Base-by-base conservation (phyloP, 2,888 invertebrate species). In the Amiota mariae region DNA sequence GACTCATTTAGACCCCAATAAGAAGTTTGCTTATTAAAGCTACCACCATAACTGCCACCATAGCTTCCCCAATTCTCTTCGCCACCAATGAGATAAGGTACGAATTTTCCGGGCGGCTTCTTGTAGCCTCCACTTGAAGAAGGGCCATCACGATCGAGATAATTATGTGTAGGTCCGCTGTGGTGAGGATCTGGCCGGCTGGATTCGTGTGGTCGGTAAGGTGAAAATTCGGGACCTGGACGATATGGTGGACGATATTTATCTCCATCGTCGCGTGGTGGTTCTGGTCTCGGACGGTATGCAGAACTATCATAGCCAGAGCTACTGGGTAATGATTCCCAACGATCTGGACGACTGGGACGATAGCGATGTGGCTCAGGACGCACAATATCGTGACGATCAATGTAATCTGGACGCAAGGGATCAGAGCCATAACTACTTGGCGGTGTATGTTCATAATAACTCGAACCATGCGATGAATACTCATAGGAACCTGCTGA, bases 1-100 rank as follows among this genome's bases (percentile, higher is more conserved):
- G 75, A 82, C 20, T 89, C 91, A 9, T 88, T 87, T 0, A 92
- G 79, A 0, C 91, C 90, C 93, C 93, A 93, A 74, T 93, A 91
- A 67, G 91, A 90, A 2, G 87, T 87, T 71, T 88, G 87, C 49
- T 89, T 90, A 72, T 81, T 86, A 73, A 90, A 89, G 72, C 90
- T 91, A 36, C 88, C 86, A 1, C 92, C 92, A 79, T 94, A 94
- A 12, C 90, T 90, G 0, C 93, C 92, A 0, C 93, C 93, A 79
- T 94, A 93, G 74, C 91, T 91, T 0, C 92, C 92, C 92, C 93
- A 93, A 46, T 90, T 90, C 63, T 91, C 91, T 54, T 91, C 89
- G 0, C 90, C 90, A 78, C 88, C 87, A 71, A 92, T 92, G 73
- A 92, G 90, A 80, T 93, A 93, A 0, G 93, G 93, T 36, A 93